Evolutionary conservation across 2,888 invertebrate genomes (phyloP).

Genomic region (Lithophane semibrunnea): DNA sequence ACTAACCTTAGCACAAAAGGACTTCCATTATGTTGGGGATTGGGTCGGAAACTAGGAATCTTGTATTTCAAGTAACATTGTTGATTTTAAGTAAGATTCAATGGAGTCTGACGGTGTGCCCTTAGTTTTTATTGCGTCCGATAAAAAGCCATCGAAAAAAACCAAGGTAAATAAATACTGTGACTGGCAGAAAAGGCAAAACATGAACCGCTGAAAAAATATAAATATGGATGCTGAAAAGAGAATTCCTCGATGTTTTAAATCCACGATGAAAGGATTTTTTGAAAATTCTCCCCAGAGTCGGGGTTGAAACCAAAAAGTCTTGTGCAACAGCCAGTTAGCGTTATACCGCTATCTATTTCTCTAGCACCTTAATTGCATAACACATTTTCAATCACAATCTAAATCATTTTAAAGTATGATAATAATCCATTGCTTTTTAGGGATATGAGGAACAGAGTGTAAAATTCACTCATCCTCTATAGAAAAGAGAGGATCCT

Average conservation of each 20-base stretch:
- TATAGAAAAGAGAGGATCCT: too few species aligned
- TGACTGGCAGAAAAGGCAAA: background rate
- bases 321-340: background rate
- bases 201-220: background rate
- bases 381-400: too few species aligned
- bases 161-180: too few species aligned
- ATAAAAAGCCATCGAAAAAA: background rate
- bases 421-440: too few species aligned
- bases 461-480: too few species aligned
- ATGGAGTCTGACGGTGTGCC: background rate
- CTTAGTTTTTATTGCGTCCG: background rate
- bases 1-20: background rate
- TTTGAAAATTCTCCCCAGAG: background rate
- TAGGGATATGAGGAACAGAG: too few species aligned
- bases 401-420: too few species aligned
- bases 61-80: background rate
- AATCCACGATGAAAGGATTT: background rate
- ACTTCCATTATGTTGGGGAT: background rate
- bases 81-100: background rate
- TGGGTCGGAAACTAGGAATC: background rate
- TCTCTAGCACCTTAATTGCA: too few species aligned
- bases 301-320: background rate
- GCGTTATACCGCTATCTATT: background rate
- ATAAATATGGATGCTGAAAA: conserved; percentile 8
- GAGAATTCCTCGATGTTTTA: background rate